A percentile compares a stretch with the other conserved stretches of the same genome.
phyloP scores from a whole-genome alignment of 2,797 vertebrate genomes.

The Epinephelus malabaricus region DNA sequence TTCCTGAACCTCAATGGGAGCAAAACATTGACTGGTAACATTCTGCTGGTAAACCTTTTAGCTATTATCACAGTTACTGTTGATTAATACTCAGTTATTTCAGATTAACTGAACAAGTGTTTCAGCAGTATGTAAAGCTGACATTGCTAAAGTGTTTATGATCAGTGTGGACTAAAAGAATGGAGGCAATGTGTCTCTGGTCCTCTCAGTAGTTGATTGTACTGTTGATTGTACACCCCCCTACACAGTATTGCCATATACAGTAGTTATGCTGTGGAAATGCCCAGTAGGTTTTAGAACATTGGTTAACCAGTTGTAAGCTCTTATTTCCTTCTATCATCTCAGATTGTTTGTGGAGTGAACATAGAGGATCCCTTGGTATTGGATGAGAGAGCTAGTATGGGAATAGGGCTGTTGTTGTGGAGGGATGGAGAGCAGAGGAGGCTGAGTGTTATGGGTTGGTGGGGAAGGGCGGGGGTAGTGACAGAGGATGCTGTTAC shows the following conservation, averaged over 20 bases:
- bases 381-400: slow-evolving; percentile 12
- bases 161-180: background rate
- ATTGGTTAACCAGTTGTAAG: background rate
- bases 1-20: no score
- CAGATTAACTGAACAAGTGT: background rate
- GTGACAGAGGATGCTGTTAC: slow-evolving; percentile 64
- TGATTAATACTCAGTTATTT: background rate
- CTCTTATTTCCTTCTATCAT: slow-evolving; percentile 11
- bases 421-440: slow-evolving; percentile 16
- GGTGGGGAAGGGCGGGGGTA: slow-evolving; percentile 13
- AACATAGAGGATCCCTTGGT: slow-evolving; percentile 30
- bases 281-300: background rate
- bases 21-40: no score
- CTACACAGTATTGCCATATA: background rate
- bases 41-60: background rate
- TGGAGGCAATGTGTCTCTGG: no score
- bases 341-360: slow-evolving; percentile 32
- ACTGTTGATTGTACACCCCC: background rate
- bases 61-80: background rate
- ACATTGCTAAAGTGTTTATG: no score
- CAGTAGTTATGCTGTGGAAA: background rate
- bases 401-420: slow-evolving; percentile 26
- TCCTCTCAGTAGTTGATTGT: background rate
- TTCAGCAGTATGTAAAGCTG: slow-evolving; percentile 2
- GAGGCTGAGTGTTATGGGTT: slow-evolving; percentile 10